Base-by-base conservation (phyloP, 37 sponge, comb jelly and placozoan species). In the Halichondria panicea region DNA sequence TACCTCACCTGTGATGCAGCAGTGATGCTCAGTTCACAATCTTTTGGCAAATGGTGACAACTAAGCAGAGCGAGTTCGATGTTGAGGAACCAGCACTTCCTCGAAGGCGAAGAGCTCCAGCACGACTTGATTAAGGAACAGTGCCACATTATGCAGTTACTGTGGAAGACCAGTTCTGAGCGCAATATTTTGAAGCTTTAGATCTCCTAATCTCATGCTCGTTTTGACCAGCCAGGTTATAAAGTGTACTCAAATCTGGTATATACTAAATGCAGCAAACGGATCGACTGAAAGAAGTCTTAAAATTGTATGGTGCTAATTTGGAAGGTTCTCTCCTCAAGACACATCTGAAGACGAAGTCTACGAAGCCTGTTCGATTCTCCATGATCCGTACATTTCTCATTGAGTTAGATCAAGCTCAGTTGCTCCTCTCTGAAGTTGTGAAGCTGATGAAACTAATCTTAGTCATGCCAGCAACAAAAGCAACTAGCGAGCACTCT, bases 401-500 rank as follows among this genome's bases (percentile, higher is more conserved):
- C n/a, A 21, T 58, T 21, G 25, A 21, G 7, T 21, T 58, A n/a
- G 19, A 7, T 7, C 24, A 58, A 11, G 12, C 60, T 25, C 25
- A 11, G 25, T 58, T 27, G 7, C 25, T 77, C 27, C 56, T 81
- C 5, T 62, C 74, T 31, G 33, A 22, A 61, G 64, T 22, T 72
- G 43, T 54, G 36, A 38, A 63, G 31, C 33, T 85, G 6, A 7
- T 78, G 4, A 58, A 78, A 19, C 67, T 85, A 31, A 42, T 85
- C 9, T 39, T 80, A 35, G 63, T 87, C 5, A 87, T 87, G 81
- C 89, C 83, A 25, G 88, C 88, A 56, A 81, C 82, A 33, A 88
- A 88, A 77, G 82, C 82, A 27, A 71, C 67, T 34, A 63, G 69
- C 37, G 83, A 88, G 68, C 21, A 78, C 6, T 81, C 82, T 1